A percentile compares a stretch with the other conserved stretches of the same genome.
These are phyloP conservation scores for Cheilosia vulpina DNA, from an alignment of 2,888 invertebrate species.

Conservation along the genomic window DNA sequence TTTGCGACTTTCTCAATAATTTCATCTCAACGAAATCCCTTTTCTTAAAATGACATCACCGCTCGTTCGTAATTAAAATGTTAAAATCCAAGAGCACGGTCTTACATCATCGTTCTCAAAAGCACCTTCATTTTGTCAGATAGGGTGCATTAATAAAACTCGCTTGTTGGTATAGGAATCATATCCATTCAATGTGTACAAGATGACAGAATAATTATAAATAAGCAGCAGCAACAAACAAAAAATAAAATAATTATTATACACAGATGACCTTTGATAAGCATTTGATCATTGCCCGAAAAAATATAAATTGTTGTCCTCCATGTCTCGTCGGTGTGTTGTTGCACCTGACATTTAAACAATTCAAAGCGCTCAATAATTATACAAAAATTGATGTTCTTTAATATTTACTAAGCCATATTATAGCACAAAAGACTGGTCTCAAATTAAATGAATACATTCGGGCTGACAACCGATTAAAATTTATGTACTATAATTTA, in stretches of 20 bases:
- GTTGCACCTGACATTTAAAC: slow-evolving; percentile 36
- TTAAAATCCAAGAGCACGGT: background rate
- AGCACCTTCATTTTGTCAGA: background rate
- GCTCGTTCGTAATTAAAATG: slow-evolving; percentile 13
- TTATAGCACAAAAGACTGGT: background rate
- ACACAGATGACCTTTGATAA: slow-evolving; percentile 20
- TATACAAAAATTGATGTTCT: background rate
- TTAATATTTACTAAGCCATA: background rate
- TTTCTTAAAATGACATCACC: slow-evolving; percentile 27
- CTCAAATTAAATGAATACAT: too few relatives aligned
- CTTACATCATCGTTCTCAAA: slow-evolving; percentile 38
- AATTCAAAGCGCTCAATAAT: slow-evolving; percentile 10
- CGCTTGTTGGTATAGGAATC: background rate
- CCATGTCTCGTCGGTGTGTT: background rate
- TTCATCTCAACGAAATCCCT: too few relatives aligned
- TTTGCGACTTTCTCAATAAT: background rate
- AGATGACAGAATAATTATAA: background rate
- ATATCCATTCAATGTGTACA: background rate
- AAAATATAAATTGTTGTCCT: background rate
- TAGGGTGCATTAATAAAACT: slow-evolving; percentile 7
- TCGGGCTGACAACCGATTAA: background rate
- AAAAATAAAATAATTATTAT: background rate
- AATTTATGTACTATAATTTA: background rate
- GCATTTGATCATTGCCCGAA: slow-evolving; percentile 4
- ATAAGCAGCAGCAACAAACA: background rate